Evolutionary conservation across 2,113 vertebrate genomes (phyloP).

Genomic region (Nasalis larvatus): DNA sequence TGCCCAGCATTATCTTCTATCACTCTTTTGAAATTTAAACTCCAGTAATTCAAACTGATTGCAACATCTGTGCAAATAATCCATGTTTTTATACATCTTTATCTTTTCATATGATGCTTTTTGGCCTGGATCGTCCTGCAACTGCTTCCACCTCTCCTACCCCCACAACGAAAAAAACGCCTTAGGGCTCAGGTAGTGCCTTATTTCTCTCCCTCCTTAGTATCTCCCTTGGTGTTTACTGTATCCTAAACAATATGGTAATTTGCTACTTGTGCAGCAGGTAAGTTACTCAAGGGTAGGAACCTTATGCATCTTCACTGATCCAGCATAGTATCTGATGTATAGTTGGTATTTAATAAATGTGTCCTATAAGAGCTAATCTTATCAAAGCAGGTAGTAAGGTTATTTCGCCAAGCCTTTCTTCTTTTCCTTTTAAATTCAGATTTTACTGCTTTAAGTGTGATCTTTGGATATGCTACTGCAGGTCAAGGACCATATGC

Average conservation of each 20-base stretch:
- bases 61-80: neutral
- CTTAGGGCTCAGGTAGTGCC: neutral
- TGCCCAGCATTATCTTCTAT: neutral
- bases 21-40: neutral
- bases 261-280: neutral
- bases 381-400: neutral
- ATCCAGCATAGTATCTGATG: neutral
- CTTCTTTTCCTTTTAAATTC: neutral
- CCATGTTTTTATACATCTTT: neutral
- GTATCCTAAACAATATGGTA: neutral
- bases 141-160: neutral
- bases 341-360: neutral
- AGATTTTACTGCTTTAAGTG: neutral
- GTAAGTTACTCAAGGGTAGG: neutral
- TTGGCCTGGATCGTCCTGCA: neutral
- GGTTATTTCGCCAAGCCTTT: neutral
- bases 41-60: neutral
- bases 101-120: neutral
- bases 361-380: neutral
- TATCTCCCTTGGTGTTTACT: neutral
- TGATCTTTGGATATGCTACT: neutral
- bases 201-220: neutral
- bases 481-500: neutral
- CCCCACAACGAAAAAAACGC: neutral
- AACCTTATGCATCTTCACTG: neutral